Evolutionary conservation across 2,113 vertebrate species (phyloP).

Genomic region (Varanus salvator): DNA sequence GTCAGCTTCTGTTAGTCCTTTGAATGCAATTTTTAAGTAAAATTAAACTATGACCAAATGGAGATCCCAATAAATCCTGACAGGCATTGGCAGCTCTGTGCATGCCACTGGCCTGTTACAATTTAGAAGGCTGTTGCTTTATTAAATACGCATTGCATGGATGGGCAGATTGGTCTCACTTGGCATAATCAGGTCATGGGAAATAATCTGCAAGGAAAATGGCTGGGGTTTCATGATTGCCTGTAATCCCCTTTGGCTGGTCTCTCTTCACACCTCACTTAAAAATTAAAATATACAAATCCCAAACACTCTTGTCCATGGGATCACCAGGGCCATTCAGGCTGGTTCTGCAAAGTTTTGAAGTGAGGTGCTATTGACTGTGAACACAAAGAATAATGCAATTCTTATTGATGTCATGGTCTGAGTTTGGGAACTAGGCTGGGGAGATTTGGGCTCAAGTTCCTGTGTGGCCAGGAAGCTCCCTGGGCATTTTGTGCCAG

Average conservation of each 20-base stretch:
- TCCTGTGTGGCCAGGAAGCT: too few relatives aligned
- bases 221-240: constrained; percentile 31
- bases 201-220: constrained; percentile 45
- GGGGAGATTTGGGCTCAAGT: too few relatives aligned
- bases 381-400: not conserved
- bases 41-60: constrained; percentile 46
- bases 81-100: constrained; percentile 32
- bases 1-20: constrained; percentile 34
- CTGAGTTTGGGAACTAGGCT: too few relatives aligned
- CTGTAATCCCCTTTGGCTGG: constrained; percentile 18
- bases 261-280: not conserved
- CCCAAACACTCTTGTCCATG: not conserved
- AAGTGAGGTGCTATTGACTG: not conserved
- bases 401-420: too few relatives aligned
- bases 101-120: constrained; percentile 28
- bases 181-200: constrained; percentile 33
- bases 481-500: too few relatives aligned
- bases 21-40: constrained; percentile 37
- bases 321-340: not conserved
- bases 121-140: constrained; percentile 47
- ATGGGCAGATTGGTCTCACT: not conserved
- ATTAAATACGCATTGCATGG: not conserved
- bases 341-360: not conserved
- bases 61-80: constrained; percentile 38
- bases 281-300: not conserved